Evolutionary conservation across 2,888 invertebrate genomes (phyloP).

Genomic region (Yponomeuta sedellus): DNA sequence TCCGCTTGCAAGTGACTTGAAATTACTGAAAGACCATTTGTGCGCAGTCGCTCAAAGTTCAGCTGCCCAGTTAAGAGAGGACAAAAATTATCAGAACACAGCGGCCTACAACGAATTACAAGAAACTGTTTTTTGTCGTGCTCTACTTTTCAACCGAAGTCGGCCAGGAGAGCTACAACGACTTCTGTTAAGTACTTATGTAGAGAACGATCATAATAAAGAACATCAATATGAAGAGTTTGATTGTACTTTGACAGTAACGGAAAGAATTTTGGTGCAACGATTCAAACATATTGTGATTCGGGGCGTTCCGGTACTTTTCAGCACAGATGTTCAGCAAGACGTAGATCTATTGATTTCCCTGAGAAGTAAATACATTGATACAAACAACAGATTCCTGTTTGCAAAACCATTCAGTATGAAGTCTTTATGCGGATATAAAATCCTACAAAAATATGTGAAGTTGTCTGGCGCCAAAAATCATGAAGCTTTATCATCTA

Average conservation of each 20-base stretch:
- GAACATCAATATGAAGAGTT: constrained; percentile 26
- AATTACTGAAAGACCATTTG: constrained; percentile 24
- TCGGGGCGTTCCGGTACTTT: constrained; percentile 30
- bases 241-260: constrained; percentile 22
- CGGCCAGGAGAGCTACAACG: constrained; percentile 15
- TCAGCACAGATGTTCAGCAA: constrained; percentile 28
- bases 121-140: constrained; percentile 4
- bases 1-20: constrained; percentile 23
- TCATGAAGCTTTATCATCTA: constrained; percentile 31
- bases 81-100: not conserved
- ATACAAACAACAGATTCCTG: constrained; percentile 13
- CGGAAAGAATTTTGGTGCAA: constrained; percentile 28
- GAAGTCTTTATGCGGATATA: no score
- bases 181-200: constrained; percentile 20
- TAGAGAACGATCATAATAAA: constrained; percentile 19
- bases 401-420: constrained; percentile 8
- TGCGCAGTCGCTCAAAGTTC: constrained; percentile 13
- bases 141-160: not conserved
- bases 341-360: constrained; percentile 20
- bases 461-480: constrained; percentile 29
- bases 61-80: not conserved
- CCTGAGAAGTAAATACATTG: constrained; percentile 13
- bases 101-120: not conserved
- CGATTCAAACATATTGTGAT: constrained; percentile 31
- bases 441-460: constrained; percentile 16